These are phyloP conservation scores for Anodontia alba DNA, from an alignment of 2,888 invertebrate genomes.

Conservation along the genomic window DNA sequence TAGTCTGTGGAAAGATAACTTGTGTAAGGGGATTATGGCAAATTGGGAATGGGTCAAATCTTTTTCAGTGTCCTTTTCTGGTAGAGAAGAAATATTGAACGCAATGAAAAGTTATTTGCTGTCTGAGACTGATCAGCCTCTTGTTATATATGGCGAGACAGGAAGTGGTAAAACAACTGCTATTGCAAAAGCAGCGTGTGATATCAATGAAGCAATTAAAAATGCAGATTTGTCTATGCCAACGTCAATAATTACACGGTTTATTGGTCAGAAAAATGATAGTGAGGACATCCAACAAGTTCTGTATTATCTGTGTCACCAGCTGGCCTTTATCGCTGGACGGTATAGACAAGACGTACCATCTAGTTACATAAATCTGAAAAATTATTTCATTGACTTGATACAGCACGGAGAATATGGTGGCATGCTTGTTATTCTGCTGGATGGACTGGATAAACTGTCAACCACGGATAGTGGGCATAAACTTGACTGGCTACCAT, in stretches of 20 bases:
- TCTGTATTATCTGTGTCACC: constrained; percentile 73
- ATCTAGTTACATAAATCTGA: constrained; percentile 68
- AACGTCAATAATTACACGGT: constrained; percentile 68
- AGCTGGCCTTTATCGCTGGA: constrained; percentile 70
- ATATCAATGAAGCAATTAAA: constrained; percentile 61
- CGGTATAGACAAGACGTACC: constrained; percentile 67
- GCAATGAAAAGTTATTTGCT: constrained; percentile 71
- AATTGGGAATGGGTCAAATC: constrained; percentile 68
- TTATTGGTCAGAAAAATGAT: constrained; percentile 75
- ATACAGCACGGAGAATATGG: constrained; percentile 72
- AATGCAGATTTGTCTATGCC: constrained; percentile 62
- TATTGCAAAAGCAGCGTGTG: constrained; percentile 72
- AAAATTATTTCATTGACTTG: constrained; percentile 72
- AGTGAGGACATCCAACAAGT: constrained; percentile 69
- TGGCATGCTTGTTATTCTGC: constrained; percentile 73
- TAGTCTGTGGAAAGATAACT: constrained; percentile 58
- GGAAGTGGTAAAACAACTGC: constrained; percentile 80
- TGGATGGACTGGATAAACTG: constrained; percentile 77
- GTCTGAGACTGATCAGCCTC: constrained; percentile 71
- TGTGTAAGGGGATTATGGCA: constrained; percentile 70
- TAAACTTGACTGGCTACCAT: constrained; percentile 79
- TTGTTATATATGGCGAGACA: constrained; percentile 73
- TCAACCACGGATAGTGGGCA: constrained; percentile 71
- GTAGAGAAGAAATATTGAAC: constrained; percentile 68
- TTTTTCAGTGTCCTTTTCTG: constrained; percentile 65